A percentile compares a stretch with the other conserved stretches of the same genome.
These are phyloP conservation scores for Dendrocincla fuliginosa DNA, from an alignment of 2,797 vertebrate genomes.

Conservation along the genomic window DNA sequence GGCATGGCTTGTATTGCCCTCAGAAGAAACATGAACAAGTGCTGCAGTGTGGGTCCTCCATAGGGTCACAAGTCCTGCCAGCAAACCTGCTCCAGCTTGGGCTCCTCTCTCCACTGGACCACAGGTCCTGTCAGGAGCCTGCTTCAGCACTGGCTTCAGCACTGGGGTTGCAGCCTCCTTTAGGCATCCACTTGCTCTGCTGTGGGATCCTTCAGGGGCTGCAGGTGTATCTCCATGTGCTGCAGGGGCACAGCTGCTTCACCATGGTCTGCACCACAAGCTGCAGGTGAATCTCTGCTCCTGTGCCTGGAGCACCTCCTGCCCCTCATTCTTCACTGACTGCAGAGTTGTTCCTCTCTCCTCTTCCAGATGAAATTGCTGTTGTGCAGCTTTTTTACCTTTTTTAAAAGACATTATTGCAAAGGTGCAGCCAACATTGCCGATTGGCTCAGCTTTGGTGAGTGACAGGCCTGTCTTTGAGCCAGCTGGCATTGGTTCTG, in stretches of 20 bases:
- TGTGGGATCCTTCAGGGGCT: neutral
- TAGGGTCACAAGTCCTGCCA: neutral
- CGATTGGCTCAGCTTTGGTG: neutral
- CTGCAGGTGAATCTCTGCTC: neutral
- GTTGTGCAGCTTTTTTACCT: neutral
- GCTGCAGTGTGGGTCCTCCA: neutral
- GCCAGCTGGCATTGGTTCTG: neutral
- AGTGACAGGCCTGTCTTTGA: neutral
- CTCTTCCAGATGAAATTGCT: neutral
- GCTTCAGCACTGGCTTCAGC: fast-evolving
- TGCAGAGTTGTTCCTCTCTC: neutral
- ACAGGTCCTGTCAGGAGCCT: neutral
- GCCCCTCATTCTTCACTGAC: neutral
- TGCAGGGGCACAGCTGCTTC: neutral
- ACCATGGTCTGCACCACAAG: neutral
- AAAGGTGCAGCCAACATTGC: neutral
- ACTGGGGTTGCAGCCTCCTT: neutral
- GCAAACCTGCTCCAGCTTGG: neutral
- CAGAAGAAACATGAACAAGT: fast-evolving
- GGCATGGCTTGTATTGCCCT: neutral
- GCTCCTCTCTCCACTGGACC: neutral
- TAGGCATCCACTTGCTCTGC: neutral
- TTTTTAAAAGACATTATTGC: neutral
- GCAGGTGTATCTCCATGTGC: neutral
- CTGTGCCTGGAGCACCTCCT: neutral